Base-by-base conservation (phyloP, 1,140 invertebrate genomes). In the Caenorhabditis tropicalis region DNA sequence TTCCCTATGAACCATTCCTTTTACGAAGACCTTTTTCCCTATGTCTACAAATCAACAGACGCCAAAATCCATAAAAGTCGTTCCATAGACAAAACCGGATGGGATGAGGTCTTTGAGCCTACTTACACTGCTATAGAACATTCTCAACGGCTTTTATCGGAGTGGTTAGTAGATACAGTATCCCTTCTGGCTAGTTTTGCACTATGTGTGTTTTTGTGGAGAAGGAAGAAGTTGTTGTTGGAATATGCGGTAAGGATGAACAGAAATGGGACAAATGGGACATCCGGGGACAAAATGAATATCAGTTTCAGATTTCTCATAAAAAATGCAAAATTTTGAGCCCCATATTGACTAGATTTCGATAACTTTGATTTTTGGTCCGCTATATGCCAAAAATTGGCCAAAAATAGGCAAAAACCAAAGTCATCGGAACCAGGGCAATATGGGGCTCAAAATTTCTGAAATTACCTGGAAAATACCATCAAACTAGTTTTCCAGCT, bases 61-160 rank as follows among this genome's bases (percentile, higher is more conserved):
- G 65, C 65, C 19, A 74, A 43, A 74, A 74, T 74, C 15, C 65
- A 43, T 2, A 74, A 74, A 46, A 2, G 3, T 0, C 33, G 65
- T 7, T 43, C 65, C 7, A 74, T 46, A 4, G 65, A 74, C 24
- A 31, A 74, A 74, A 74, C 65, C n/a, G 65, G 65, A 15, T 74
- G 65, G 65, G 65, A 74, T 46, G 65, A 74, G 16, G 36, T 74
- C 2, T 74, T 74, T 19, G 65, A 74, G 36, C 65, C 65, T 0
- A 74, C 65, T 12, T 74, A 74, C n/a, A 74, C 65, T 1, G 65
- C 65, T 24, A 74, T 74, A n/a, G 65, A 74, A 21, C 65, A 74
- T 24, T 74, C 65, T 43, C 33, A 39, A 27, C 29, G 65, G 7
- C n/a, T 74, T 43, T 29, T 74, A n/a, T 74, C 65, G 0, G 65